Conservation (phyloP, 2,113 vertebrate genomes). For the Canis aureus region DNA sequence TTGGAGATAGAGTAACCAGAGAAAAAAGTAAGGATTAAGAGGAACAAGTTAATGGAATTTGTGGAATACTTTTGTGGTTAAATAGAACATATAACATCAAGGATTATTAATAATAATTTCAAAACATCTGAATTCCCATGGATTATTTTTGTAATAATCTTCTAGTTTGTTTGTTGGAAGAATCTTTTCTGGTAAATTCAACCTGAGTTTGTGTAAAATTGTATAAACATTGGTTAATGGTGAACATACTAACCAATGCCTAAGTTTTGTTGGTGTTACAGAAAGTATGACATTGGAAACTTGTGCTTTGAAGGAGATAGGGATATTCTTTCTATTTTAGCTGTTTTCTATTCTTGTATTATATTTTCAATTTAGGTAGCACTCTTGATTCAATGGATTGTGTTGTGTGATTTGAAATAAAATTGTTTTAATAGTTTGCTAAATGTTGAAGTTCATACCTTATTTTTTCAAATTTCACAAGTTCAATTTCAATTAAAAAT, state of each 20-base stretch:
- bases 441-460: background rate
- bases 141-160: background rate
- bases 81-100: background rate
- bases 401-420: background rate
- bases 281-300: background rate
- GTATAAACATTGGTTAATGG: background rate
- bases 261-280: background rate
- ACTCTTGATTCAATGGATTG: background rate
- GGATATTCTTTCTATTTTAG: background rate
- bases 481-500: background rate
- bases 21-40: background rate
- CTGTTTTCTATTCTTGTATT: background rate
- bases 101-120: background rate
- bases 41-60: background rate
- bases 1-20: background rate
- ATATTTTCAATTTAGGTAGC: background rate
- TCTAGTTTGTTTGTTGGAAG: background rate
- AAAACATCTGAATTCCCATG: background rate
- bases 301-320: background rate
- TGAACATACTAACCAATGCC: background rate
- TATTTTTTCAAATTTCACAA: background rate
- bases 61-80: background rate
- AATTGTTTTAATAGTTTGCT: background rate
- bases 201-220: background rate
- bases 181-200: background rate